Evolutionary conservation across 1,140 invertebrate species (phyloP), one percentile per base, ranked within the genome.

Genomic region (Rhagoletis zephyria): DNA sequence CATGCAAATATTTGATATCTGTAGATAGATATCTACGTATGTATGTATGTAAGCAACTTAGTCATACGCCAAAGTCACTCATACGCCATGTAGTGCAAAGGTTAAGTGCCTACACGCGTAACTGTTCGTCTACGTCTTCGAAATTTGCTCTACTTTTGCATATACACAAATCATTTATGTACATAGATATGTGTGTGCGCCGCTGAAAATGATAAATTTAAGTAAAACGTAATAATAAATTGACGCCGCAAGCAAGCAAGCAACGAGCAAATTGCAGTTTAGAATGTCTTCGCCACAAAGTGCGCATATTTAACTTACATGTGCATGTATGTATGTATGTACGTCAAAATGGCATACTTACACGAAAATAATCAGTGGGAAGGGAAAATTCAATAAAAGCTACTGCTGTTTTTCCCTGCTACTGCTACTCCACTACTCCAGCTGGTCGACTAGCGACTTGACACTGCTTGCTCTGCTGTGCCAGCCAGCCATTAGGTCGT

Each of bases 51-150:
- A 30, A 30, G 30, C 30, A 30, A 30, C 30, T 67, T 67, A 10
- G 67, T 74, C 67, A 74, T 42, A 45, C 61, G 61, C 67, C 65
- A 14, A 45, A 81, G 74, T 56, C 74, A 81, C 48, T 81, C 74
- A 81, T 81, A 81, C 74, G 48, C 45, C 74, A 81, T 6, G 74
- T 19, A 81, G 48, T 14, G 74, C 74, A 81, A 81, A 81, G 74
- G 74, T 81, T 81, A 81, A 81, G 74, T 81, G 74, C 48, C 45
- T 81, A 9, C 74, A 56, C 74, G 48, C 74, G 48, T 16, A 63
- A 63, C 61, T 63, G 61, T 63, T 63, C 61, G n/a, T 9, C 16
- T 63, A 14, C 12, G 12, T n/a, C 61, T 63, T 16, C 61, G 16
- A 19, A n/a, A 16, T n/a, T 48, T 16, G 14, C 45, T 48, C 70